These are phyloP conservation scores for Brachymystax lenok DNA, from an alignment of 2,797 vertebrate genomes.

Conservation along the genomic window DNA sequence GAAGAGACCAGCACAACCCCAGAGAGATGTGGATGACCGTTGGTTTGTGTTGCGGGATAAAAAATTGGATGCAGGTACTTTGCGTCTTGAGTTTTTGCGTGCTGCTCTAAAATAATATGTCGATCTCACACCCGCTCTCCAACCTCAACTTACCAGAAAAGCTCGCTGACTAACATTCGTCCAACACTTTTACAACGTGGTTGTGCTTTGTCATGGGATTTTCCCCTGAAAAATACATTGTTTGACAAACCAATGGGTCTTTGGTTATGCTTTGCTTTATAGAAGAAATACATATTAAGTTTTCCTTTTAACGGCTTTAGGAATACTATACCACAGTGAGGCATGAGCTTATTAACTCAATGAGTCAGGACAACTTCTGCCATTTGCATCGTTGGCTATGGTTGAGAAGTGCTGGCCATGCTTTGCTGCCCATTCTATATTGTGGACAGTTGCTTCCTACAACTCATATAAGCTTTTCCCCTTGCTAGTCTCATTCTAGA, in stretches of 20 bases:
- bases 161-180: constrained; percentile 42
- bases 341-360: constrained; percentile 32
- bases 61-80: constrained; percentile 64
- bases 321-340: neutral
- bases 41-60: constrained; percentile 77
- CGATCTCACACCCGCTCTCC: neutral
- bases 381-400: constrained; percentile 20
- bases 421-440: constrained; percentile 40
- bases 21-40: constrained; percentile 59
- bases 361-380: constrained; percentile 39
- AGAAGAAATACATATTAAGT: constrained; percentile 25
- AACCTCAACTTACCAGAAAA: constrained; percentile 23
- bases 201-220: constrained; percentile 1
- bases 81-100: constrained; percentile 11
- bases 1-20: constrained; percentile 47
- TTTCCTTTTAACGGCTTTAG: neutral
- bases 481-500: constrained; percentile 28
- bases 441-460: constrained; percentile 40
- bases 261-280: constrained; percentile 3
- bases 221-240: neutral
- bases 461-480: neutral
- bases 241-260: neutral
- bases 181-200: constrained; percentile 10
- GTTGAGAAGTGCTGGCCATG: constrained; percentile 18
- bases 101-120: constrained; percentile 17